Evolutionary conservation across 1,140 invertebrate species (phyloP), one percentile per base, ranked within the genome.

Genomic region (Oreohelix idahoensis): DNA sequence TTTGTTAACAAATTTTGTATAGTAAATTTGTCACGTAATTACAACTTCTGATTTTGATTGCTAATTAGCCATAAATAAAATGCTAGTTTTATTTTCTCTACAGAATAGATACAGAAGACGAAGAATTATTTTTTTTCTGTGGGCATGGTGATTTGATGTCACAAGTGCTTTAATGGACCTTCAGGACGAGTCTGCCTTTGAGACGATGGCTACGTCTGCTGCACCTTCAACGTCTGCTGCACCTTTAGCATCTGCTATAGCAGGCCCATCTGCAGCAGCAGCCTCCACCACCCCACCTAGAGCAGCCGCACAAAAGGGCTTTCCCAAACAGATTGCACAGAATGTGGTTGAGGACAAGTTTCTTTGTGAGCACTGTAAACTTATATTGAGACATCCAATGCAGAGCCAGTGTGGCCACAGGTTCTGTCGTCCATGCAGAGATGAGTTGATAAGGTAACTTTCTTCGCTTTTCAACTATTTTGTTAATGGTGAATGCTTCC

Each of bases 351-450:
- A 70, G 45, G 79, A 80, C 10, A 80, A 80, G 69, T 80, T 80
- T 80, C 79, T 71, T 23, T 80, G 79, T 71, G 69, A 35, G 32
- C 32, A 71, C 36, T 80, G 79, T 80, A 38, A 70, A 29, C 35
- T 42, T 32, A 71, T 80, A n/a, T 32, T 80, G 42, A 39, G 79
- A 26, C 23, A 80, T 29, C 79, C 79, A 15, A 42, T 80, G 66
- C 79, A 80, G 69, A 80, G 79, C 45, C 5, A 32, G 32, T 80
- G 79, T 71, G 79, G 79, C n/a, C 79, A 80, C 38, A 80, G 79
- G 32, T 80, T 49, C 29, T 80, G 79, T 36, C 8, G 69, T 5
- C 13, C 63, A 17, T 80, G 79, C 32, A 58, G 53, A 51, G 39
- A 49, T 13, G 69, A 80, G 38, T 36, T 80, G 42, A 2, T 23